Base-by-base conservation (phyloP, 2,797 vertebrate species). In the Melopsittacus undulatus region DNA sequence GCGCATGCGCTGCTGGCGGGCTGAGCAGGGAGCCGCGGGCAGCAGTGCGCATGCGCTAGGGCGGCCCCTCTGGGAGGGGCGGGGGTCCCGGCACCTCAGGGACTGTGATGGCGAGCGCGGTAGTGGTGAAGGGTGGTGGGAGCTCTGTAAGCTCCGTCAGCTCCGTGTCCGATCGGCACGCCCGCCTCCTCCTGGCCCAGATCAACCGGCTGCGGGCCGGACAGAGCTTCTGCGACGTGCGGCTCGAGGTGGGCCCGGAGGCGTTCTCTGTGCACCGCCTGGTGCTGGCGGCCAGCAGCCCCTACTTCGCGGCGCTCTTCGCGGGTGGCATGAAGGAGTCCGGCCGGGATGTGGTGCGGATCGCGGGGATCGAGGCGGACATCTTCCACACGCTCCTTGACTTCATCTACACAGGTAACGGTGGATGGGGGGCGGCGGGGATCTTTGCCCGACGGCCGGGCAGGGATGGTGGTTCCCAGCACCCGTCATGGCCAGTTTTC, bases 271-370 rank as follows among this genome's bases (percentile, higher is more conserved):
- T 99, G 73, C 99, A 99, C 91, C 98, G 98, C 26, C 96, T 99
- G 94, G 98, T 99, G 83, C 98, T 99, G 45, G 99, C 99, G 51
- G 99, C 99, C 59, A 99, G 99, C 97, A 99, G 99, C 92, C 99
- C 99, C 0, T 99, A 99, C 94, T 99, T 99, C 96, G 97, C 98
- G 9, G 99, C 99, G 70, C 97, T 99, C 59, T 99, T 99, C 93
- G 98, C 98, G 5, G 98, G 98, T 24, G 98, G 98, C 51, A 99
- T 99, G 99, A 99, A 98, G 78, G 99, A 99, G 89, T 98, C 98
- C 10, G 98, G 98, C 27, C 98, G 99, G 96, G 98, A 99, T 20
- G 98, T 99, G 93, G 98, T 99, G 88, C 98, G 98, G 94, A 99
- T 99, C 94, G 98, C 98, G 34, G 99, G 99, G 75, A 98, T 99